These are phyloP conservation scores for Metridium senile DNA, from an alignment of 92 coral and sea anemone genomes.

Conservation along the genomic window DNA sequence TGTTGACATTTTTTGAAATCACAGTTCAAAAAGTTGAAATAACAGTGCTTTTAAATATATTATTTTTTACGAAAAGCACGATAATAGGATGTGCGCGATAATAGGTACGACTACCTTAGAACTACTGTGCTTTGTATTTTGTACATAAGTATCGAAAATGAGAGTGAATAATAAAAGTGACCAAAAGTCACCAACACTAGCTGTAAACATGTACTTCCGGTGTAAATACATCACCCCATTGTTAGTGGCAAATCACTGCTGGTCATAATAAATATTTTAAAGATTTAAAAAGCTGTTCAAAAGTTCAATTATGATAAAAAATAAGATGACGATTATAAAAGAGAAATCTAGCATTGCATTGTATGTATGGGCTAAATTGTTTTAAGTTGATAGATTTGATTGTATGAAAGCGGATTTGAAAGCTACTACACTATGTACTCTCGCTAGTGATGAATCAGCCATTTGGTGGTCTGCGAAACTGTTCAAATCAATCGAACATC, in stretches of 20 bases:
- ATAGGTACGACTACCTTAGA: too few species aligned
- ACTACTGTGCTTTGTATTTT: too few species aligned
- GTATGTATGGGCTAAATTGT: too few species aligned
- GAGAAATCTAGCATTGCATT: too few species aligned
- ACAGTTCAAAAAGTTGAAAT: too few species aligned
- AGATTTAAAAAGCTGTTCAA: neutral
- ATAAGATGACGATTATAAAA: neutral
- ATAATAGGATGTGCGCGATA: too few species aligned
- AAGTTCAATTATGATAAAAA: neutral
- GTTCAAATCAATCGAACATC: neutral
- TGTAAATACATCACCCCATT: neutral
- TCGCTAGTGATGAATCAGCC: constrained; percentile 19
- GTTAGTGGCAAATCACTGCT: neutral
- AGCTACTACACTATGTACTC: too few species aligned
- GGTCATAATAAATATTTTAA: neutral
- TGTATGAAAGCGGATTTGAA: neutral
- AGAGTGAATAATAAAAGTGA: too few species aligned
- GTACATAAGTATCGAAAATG: too few species aligned
- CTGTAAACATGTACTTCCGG: neutral
- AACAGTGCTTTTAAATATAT: too few species aligned
- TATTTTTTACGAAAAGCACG: too few species aligned
- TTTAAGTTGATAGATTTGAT: neutral
- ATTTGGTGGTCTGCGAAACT: neutral
- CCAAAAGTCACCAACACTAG: neutral
- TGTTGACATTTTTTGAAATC: too few species aligned